These are phyloP conservation scores for Isotomurus palustris DNA, from an alignment of 2,888 invertebrate species.

Conservation along the genomic window DNA sequence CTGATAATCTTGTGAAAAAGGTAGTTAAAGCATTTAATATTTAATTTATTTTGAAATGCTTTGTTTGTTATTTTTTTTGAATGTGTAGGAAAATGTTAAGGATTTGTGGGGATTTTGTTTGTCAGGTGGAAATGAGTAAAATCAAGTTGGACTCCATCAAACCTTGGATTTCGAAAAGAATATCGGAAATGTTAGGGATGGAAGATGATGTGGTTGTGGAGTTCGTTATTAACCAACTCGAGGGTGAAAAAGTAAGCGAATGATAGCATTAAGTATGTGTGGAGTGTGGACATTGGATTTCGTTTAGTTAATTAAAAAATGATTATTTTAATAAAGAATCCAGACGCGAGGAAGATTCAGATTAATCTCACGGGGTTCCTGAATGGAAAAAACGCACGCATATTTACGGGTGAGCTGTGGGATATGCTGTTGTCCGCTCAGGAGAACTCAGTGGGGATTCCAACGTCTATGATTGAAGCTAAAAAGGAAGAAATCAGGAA, in stretches of 20 bases:
- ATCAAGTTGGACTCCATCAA: slow-evolving; percentile 96
- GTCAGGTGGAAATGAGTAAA: slow-evolving; percentile 93
- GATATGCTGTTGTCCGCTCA: slow-evolving; percentile 89
- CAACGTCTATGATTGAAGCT: slow-evolving; percentile 86
- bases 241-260: slow-evolving; percentile 70
- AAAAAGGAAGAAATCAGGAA: slow-evolving; percentile 95
- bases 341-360: slow-evolving; percentile 98
- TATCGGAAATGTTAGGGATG: slow-evolving; percentile 91
- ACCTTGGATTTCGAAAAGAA: slow-evolving; percentile 97
- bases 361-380: slow-evolving; percentile 99
- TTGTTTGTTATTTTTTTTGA: neutral
- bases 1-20: slow-evolving; percentile 86
- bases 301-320: neutral
- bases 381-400: slow-evolving; percentile 93
- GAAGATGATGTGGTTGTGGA: slow-evolving; percentile 99
- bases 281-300: neutral
- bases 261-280: neutral
- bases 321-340: slow-evolving; percentile 49
- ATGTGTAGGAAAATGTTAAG: neutral
- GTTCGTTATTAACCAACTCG: slow-evolving; percentile 97
- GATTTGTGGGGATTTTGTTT: neutral
- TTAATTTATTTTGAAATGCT: slow-evolving; percentile 1
- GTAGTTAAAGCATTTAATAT: slow-evolving; percentile 56
- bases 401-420: slow-evolving; percentile 98
- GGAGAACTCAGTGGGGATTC: slow-evolving; percentile 91